Conservation (phyloP, 2,113 vertebrate species). For the Amphiprion percula region DNA sequence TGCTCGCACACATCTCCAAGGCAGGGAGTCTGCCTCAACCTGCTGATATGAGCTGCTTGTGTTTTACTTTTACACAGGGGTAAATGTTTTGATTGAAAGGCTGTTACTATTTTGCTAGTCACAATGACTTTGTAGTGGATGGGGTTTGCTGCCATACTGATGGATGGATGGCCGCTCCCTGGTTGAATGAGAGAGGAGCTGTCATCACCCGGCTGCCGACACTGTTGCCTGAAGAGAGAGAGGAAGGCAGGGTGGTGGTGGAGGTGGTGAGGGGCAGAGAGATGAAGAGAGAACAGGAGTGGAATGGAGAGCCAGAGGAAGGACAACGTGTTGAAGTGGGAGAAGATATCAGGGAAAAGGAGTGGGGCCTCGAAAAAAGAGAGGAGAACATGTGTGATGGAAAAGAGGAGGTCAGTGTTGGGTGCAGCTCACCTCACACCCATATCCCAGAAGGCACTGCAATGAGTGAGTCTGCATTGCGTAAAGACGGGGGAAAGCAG, state of each 20-base stretch:
- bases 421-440: conserved; percentile 75
- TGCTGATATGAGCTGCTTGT: conserved; percentile 75
- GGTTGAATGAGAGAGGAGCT: conserved; percentile 76
- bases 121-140: conserved; percentile 79
- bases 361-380: conserved; percentile 36
- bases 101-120: conserved; percentile 83
- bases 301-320: conserved; percentile 45
- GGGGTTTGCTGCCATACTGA: conserved; percentile 74
- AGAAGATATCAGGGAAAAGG: conserved; percentile 43
- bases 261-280: background rate
- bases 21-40: conserved; percentile 72
- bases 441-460: conserved; percentile 60
- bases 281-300: conserved; percentile 8
- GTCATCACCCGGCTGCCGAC: conserved; percentile 75
- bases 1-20: conserved; percentile 51
- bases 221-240: conserved; percentile 56
- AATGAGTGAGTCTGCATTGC: conserved; percentile 61
- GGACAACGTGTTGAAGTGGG: conserved; percentile 65
- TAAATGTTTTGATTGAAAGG: conserved; percentile 85
- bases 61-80: conserved; percentile 67
- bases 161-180: conserved; percentile 78
- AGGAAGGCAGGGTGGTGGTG: background rate
- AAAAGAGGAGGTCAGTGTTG: conserved; percentile 55
- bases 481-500: conserved; percentile 58
- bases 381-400: conserved; percentile 50